phyloP scores from a whole-genome alignment of 2,888 invertebrate genomes.

The Erebia aethiops region DNA sequence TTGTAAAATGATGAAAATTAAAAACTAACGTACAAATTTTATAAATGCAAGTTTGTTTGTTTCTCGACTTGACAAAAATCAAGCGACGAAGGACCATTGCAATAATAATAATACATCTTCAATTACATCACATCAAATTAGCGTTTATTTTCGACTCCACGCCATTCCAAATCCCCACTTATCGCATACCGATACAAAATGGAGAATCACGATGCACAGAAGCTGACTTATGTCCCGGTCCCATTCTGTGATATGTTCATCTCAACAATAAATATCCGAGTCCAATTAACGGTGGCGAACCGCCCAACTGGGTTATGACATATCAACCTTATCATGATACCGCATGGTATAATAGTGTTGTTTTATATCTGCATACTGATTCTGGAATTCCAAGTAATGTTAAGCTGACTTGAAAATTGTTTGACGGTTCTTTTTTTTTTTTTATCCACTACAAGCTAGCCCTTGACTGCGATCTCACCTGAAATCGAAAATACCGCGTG shows the following conservation, averaged over 20 bases:
- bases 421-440: too few species aligned
- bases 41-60: too few species aligned
- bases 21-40: too few species aligned
- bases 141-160: slow-evolving; percentile 48
- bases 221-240: slow-evolving; percentile 78
- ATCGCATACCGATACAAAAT: slow-evolving; percentile 80
- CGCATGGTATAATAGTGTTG: slow-evolving; percentile 14
- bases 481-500: too few species aligned
- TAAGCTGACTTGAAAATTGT: not conserved
- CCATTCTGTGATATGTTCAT: slow-evolving; percentile 76
- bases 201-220: slow-evolving; percentile 76
- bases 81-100: too few species aligned
- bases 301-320: slow-evolving; percentile 34
- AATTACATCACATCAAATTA: not conserved
- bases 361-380: slow-evolving; percentile 7
- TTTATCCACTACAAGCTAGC: too few species aligned
- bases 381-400: not conserved
- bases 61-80: slow-evolving; percentile 30
- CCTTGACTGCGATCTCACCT: too few species aligned
- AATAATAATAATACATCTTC: too few species aligned
- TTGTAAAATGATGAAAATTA: too few species aligned
- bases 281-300: slow-evolving; percentile 68
- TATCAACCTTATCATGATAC: slow-evolving; percentile 23
- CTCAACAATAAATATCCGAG: slow-evolving; percentile 79
- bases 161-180: slow-evolving; percentile 55